Percentiles rank a stretch among this genome's conserved stretches.
These are phyloP conservation scores for Bradypodion pumilum DNA, from an alignment of 2,797 vertebrate species.

Conservation along the genomic window DNA sequence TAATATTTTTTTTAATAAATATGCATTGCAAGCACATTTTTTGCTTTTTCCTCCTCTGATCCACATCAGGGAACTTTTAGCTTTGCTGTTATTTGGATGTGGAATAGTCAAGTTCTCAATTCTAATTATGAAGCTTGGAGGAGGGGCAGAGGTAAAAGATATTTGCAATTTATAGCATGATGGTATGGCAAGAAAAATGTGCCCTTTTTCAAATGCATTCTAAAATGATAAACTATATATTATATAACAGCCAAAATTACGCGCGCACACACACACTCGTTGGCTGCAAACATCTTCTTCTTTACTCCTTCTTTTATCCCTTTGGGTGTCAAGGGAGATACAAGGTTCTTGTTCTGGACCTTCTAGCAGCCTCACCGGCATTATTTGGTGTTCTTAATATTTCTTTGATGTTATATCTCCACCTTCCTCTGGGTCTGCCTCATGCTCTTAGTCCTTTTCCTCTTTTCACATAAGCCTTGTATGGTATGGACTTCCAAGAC, in stretches of 20 bases:
- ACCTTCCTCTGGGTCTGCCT: no score
- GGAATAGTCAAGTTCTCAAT: conserved; percentile 56
- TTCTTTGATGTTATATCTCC: no score
- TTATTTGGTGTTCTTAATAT: no score
- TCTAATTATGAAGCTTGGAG: conserved; percentile 54
- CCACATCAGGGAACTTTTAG: conserved; percentile 55
- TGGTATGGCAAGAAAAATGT: conserved; percentile 9
- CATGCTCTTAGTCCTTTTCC: no score
- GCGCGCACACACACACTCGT: no score
- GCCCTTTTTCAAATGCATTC: conserved; percentile 40
- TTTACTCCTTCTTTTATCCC: no score
- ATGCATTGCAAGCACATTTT: conserved; percentile 44
- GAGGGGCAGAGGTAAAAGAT: conserved; percentile 32
- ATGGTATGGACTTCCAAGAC: no score
- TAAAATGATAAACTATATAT: conserved; percentile 27
- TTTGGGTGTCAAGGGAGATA: no score
- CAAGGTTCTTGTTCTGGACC: no score
- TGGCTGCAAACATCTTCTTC: conserved; percentile 21
- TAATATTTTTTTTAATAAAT: conserved; percentile 57
- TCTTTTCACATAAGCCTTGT: no score
- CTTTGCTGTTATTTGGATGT: conserved; percentile 57
- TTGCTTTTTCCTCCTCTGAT: conserved; percentile 33
- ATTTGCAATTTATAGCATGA: conserved; percentile 31
- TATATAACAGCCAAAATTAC: conserved; percentile 16
- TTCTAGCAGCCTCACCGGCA: no score